Evolutionary conservation across 2,113 vertebrate species (phyloP).

Genomic region (Salminus brasiliensis): DNA sequence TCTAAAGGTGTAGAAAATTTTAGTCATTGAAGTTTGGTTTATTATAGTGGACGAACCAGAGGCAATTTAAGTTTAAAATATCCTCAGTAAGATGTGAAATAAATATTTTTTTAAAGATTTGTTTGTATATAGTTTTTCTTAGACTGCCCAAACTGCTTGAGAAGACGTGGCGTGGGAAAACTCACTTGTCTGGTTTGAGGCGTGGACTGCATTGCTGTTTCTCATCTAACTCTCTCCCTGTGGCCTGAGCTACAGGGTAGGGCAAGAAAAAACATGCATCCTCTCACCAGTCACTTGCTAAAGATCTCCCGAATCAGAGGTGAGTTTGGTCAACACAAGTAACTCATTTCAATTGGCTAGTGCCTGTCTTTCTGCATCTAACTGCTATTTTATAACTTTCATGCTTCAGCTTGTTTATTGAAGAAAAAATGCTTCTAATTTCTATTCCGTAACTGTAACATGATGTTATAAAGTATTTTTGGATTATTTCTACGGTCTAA

Average conservation of each 20-base stretch:
- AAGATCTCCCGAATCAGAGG: neutral
- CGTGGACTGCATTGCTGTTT: neutral
- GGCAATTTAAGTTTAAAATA: too few relatives aligned
- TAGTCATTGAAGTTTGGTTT: too few relatives aligned
- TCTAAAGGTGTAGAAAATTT: too few relatives aligned
- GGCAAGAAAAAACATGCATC: neutral
- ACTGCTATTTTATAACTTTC: neutral
- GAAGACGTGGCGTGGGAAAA: neutral
- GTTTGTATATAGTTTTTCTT: neutral
- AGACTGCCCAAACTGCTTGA: neutral
- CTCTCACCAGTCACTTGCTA: neutral
- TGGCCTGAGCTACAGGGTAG: neutral
- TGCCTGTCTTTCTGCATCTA: neutral
- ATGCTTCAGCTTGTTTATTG: neutral
- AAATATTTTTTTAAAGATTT: neutral
- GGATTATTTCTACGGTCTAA: too few relatives aligned
- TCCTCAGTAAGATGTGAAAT: too few relatives aligned
- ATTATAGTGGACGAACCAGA: too few relatives aligned
- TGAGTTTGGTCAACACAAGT: neutral
- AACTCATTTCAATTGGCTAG: neutral
- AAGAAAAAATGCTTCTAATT: too few relatives aligned
- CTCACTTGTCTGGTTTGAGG: constrained; percentile 30
- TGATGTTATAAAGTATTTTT: too few relatives aligned
- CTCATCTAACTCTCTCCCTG: neutral
- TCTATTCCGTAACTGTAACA: too few relatives aligned